A percentile compares a stretch with the other conserved stretches of the same genome.
These are phyloP conservation scores for Athalia cordata DNA, from an alignment of 2,888 invertebrate genomes.

Conservation along the genomic window DNA sequence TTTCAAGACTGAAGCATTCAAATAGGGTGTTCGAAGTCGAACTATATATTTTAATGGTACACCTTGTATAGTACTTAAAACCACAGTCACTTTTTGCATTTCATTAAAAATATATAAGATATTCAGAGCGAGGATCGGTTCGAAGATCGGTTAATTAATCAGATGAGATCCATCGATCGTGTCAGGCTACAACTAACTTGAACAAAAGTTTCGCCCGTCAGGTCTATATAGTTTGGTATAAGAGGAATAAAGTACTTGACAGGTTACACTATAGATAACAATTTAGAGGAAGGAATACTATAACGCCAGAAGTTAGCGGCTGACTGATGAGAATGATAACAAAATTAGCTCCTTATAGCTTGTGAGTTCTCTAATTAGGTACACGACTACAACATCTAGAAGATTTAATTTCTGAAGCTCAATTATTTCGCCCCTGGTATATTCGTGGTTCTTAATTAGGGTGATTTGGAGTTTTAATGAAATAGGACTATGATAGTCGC, in stretches of 20 bases:
- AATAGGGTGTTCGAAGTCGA: no score
- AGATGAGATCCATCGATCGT: no score
- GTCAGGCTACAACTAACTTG: no score
- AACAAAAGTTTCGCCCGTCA: neutral
- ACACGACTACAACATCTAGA: conserved; percentile 22
- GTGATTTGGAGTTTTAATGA: neutral
- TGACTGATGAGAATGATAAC: conserved; percentile 33
- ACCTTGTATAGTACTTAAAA: no score
- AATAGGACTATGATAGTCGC: conserved; percentile 15
- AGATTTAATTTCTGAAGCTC: conserved; percentile 21
- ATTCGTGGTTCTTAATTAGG: neutral
- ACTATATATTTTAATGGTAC: no score
- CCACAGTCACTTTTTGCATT: no score
- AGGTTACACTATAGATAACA: conserved; percentile 7
- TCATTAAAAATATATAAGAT: no score
- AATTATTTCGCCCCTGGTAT: conserved; percentile 26
- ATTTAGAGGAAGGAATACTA: conserved; percentile 4
- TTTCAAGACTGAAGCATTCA: no score
- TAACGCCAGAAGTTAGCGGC: conserved; percentile 18
- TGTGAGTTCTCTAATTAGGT: conserved; percentile 32
- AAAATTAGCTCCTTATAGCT: conserved; percentile 21
- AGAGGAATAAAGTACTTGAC: conserved; percentile 14
- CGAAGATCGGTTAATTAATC: no score
- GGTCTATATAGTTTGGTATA: neutral
- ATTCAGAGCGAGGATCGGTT: no score